phyloP scores from a whole-genome alignment of 2,888 invertebrate genomes.

The Quadriops clusia region DNA sequence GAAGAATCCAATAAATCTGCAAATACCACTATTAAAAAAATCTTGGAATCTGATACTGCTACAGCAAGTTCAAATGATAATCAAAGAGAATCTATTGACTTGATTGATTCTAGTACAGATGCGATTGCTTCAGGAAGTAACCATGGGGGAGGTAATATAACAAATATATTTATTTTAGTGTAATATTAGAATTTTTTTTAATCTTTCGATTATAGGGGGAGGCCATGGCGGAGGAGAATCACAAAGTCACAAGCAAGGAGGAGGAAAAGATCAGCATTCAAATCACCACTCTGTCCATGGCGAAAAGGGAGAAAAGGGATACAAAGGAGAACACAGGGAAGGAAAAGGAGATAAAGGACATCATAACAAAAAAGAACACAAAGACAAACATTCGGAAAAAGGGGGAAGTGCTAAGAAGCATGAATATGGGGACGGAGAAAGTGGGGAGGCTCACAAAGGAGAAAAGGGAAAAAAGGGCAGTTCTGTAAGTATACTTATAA shows the following conservation, averaged over 20 bases:
- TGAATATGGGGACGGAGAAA: conserved; percentile 51
- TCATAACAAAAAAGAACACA: conserved; percentile 54
- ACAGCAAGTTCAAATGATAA: no score
- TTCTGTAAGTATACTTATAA: no score
- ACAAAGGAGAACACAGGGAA: conserved; percentile 52
- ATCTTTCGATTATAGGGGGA: no score
- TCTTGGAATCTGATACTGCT: no score
- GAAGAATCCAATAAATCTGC: no score
- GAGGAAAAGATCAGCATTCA: conserved; percentile 43
- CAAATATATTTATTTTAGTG: no score
- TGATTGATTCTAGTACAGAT: no score
- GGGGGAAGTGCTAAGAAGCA: conserved; percentile 50
- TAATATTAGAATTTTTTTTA: no score
- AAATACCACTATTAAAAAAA: no score
- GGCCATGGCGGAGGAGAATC: conserved; percentile 26
- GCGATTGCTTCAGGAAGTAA: no score
- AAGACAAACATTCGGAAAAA: conserved; percentile 50
- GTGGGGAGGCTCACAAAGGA: conserved; percentile 52
- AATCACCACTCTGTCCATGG: conserved; percentile 45
- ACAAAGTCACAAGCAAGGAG: conserved; percentile 37
- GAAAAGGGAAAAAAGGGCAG: conserved; percentile 60
- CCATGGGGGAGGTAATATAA: no score
- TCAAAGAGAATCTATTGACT: no score
- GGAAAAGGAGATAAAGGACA: conserved; percentile 54
- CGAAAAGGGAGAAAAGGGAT: conserved; percentile 53